Evolutionary conservation across 2,888 invertebrate genomes (phyloP), one percentile per base, ranked within the genome.

Genomic region (Pseudanteris insignis): DNA sequence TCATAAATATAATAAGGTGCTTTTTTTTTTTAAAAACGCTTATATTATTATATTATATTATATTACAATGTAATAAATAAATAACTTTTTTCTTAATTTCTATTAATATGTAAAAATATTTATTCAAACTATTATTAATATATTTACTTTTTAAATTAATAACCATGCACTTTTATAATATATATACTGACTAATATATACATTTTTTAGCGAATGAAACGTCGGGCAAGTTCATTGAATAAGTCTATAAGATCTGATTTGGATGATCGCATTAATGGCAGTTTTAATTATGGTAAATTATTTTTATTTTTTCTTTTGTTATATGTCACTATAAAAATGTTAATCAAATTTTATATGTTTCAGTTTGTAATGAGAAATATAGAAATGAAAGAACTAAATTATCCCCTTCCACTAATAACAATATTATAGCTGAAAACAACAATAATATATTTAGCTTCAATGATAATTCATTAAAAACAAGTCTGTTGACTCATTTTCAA

Each of bases 141-240:
- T n/a, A n/a, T n/a, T n/a, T n/a, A n/a, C n/a, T n/a, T n/a, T n/a
- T n/a, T n/a, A n/a, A n/a, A n/a, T n/a, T n/a, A n/a, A n/a, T n/a
- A n/a, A n/a, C n/a, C n/a, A n/a, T n/a, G n/a, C n/a, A n/a, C n/a
- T n/a, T n/a, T n/a, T n/a, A n/a, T n/a, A n/a, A n/a, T n/a, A n/a
- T n/a, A n/a, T n/a, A n/a, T n/a, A n/a, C n/a, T n/a, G n/a, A n/a
- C n/a, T n/a, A n/a, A n/a, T n/a, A n/a, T n/a, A n/a, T n/a, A n/a
- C n/a, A n/a, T n/a, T n/a, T 26, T 26, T 24, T 12, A 34, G 34
- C 2, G 34, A 15, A 13, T 34, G 13, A 2, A 34, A 34, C 34
- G 34, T 7, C 13, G 34, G 9, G 34, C 34, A 10, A 32, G 8
- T n/a, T 2, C 26, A 26, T n/a, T 5, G 2, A 26, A 26, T 26